Evolutionary conservation across 2,797 vertebrate genomes (phyloP).

Genomic region (Halcyon chelicuti): DNA sequence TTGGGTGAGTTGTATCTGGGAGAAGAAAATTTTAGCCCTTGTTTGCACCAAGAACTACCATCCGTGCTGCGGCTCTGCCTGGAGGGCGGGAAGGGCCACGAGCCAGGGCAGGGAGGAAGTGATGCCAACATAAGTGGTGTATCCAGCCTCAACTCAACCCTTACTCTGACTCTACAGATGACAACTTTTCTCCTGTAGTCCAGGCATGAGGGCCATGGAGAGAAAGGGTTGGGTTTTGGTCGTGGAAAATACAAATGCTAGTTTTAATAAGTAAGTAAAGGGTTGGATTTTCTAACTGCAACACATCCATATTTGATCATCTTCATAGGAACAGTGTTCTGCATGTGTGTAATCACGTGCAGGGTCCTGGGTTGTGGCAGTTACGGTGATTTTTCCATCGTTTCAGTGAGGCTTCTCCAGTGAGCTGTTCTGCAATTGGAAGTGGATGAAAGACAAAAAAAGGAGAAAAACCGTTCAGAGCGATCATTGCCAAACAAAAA

Average conservation of each 20-base stretch:
- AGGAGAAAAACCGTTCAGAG: neutral
- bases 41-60: neutral
- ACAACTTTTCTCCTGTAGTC: neutral
- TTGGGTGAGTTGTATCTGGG: neutral
- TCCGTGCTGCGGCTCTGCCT: rapidly evolving
- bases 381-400: neutral
- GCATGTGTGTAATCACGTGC: neutral
- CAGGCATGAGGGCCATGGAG: neutral
- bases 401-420: neutral
- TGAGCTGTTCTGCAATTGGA: neutral
- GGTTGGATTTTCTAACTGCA: neutral
- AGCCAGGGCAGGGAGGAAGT: neutral
- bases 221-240: neutral
- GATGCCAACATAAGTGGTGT: neutral
- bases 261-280: neutral
- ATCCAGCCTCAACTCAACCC: rapidly evolving
- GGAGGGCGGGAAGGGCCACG: neutral
- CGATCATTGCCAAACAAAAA: neutral
- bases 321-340: neutral
- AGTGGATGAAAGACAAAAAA: neutral
- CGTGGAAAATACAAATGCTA: neutral
- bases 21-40: neutral
- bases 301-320: neutral
- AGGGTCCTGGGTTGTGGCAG: neutral
- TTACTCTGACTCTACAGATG: rapidly evolving